These are phyloP conservation scores for Zaprionus tsacasi DNA, from an alignment of 1,140 invertebrate species.

Conservation along the genomic window DNA sequence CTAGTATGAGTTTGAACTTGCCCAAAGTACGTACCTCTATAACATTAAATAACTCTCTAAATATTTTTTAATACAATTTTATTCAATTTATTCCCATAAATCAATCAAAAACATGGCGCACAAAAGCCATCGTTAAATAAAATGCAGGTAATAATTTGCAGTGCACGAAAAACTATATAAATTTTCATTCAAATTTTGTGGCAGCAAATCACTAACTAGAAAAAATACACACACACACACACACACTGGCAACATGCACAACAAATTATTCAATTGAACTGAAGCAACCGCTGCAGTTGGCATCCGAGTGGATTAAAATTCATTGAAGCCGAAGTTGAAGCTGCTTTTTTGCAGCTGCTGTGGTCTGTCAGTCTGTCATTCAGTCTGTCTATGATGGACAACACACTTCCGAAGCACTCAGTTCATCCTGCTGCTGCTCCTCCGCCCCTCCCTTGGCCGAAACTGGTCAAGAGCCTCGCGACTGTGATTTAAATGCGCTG, in stretches of 20 bases:
- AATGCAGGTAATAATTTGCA: conserved; percentile 24
- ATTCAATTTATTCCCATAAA: neutral
- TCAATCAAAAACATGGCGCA: neutral
- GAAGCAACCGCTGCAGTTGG: conserved; percentile 69
- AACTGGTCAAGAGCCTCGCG: conserved; percentile 40
- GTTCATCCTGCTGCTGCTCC: neutral
- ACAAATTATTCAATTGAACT: conserved; percentile 77
- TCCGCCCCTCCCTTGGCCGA: neutral
- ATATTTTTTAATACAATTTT: neutral
- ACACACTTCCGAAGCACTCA: conserved; percentile 29
- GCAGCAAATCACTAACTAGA: conserved; percentile 16
- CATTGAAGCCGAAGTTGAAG: conserved; percentile 20
- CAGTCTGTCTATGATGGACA: conserved; percentile 52
- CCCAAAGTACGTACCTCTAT: neutral
- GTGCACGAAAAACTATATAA: conserved; percentile 17
- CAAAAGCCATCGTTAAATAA: conserved; percentile 17
- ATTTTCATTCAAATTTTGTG: conserved; percentile 50
- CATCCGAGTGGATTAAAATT: conserved; percentile 57
- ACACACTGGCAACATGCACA: conserved; percentile 46
- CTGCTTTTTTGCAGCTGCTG: conserved; percentile 36
- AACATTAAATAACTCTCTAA: neutral
- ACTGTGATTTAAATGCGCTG: conserved; percentile 74
- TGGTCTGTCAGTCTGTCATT: conserved; percentile 46
- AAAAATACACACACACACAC: conserved; percentile 55
- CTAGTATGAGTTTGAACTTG: too few species aligned